phyloP scores from a whole-genome alignment of 92 coral and sea anemone genomes.

The Parazoanthus swiftii region DNA sequence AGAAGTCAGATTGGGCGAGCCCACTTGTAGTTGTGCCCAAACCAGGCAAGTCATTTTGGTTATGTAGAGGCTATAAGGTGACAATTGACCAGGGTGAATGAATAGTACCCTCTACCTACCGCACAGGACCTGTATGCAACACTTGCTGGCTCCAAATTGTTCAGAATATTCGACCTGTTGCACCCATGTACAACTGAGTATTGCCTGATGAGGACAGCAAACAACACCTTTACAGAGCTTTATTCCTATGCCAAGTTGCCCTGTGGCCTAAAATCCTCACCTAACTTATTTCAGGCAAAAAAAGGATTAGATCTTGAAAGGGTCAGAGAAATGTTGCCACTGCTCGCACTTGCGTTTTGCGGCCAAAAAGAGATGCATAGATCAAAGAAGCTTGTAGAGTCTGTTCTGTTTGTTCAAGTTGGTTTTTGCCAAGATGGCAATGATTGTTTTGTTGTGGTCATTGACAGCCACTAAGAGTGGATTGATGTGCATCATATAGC shows the following conservation, averaged over 20 bases:
- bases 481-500: no score
- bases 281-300: slow-evolving; percentile 51
- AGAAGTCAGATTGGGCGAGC: slow-evolving; percentile 48
- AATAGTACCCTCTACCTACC: slow-evolving; percentile 45
- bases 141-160: slow-evolving; percentile 51
- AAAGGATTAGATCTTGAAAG: neutral
- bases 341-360: no score
- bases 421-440: no score
- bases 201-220: slow-evolving; percentile 38
- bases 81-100: slow-evolving; percentile 48
- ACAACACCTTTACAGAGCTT: slow-evolving; percentile 50
- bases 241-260: slow-evolving; percentile 55
- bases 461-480: no score
- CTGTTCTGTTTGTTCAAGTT: no score
- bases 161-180: slow-evolving; percentile 50
- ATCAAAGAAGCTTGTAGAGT: no score
- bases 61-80: slow-evolving; percentile 40
- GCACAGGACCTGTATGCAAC: slow-evolving; percentile 54
- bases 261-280: slow-evolving; percentile 46
- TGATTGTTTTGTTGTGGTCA: no score
- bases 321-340: no score
- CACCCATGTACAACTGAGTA: slow-evolving; percentile 54
- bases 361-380: no score
- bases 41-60: slow-evolving; percentile 44
- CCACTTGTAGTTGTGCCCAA: slow-evolving; percentile 54